These are phyloP conservation scores for Hydrolagus colliei DNA, from an alignment of 2,797 vertebrate species.

Conservation along the genomic window DNA sequence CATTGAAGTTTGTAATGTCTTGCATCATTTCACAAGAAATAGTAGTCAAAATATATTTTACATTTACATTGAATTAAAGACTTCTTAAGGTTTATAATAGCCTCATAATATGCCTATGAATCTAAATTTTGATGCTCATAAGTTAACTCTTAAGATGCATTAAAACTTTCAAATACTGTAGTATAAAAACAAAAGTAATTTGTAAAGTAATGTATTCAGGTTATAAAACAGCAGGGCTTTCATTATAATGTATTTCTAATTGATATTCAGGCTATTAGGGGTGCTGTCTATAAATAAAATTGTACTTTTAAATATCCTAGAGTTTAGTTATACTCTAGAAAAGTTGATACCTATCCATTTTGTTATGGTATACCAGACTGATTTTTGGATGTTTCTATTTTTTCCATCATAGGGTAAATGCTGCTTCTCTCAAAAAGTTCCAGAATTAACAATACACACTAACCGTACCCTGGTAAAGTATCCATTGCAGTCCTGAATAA, in stretches of 20 bases:
- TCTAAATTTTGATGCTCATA: neutral
- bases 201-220: conserved; percentile 12
- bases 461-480: no score
- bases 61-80: neutral
- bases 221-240: neutral
- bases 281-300: neutral
- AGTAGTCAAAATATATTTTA: neutral
- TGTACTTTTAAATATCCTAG: neutral
- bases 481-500: no score
- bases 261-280: neutral
- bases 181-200: neutral
- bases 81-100: neutral
- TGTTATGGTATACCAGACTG: no score
- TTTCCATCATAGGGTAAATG: no score
- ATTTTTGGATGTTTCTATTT: no score
- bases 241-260: neutral
- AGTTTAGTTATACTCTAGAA: neutral
- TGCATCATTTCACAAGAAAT: conserved; percentile 5
- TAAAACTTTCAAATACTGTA: neutral
- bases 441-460: no score
- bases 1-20: neutral
- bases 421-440: no score
- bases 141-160: neutral
- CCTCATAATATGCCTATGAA: neutral
- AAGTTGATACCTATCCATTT: no score